Evolutionary conservation across 2,113 vertebrate species (phyloP).

Genomic region (Craseonycteris thonglongyai): DNA sequence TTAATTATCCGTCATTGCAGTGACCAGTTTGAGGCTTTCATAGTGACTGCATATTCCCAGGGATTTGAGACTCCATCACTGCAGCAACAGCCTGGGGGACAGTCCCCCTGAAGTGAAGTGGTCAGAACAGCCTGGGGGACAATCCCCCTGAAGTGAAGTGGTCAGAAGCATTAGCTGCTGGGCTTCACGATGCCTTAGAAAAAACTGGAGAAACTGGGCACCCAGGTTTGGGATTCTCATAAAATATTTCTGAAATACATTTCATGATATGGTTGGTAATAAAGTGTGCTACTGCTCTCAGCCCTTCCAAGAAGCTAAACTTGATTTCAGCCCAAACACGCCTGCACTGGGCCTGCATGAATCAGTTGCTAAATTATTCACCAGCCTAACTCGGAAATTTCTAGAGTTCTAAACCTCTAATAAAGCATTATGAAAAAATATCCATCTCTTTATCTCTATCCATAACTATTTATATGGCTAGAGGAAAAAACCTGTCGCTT

Average conservation of each 20-base stretch:
- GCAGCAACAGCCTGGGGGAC: neutral
- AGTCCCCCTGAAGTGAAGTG: neutral
- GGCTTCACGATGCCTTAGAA: neutral
- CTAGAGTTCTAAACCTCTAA: constrained; percentile 8
- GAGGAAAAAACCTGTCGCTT: constrained; percentile 49
- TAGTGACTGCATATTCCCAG: neutral
- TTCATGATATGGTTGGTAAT: constrained; percentile 46
- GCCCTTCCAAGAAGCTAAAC: neutral
- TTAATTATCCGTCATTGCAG: neutral
- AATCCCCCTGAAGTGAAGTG: neutral
- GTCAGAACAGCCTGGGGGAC: neutral
- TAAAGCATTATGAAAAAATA: constrained; percentile 71
- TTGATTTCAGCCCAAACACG: neutral
- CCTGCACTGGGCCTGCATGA: constrained; percentile 13
- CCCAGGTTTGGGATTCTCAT: constrained; percentile 43
- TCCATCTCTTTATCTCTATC: constrained; percentile 53
- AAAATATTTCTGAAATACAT: constrained; percentile 52
- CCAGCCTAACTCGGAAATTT: constrained; percentile 30
- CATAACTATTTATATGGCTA: constrained; percentile 49
- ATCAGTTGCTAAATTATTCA: constrained; percentile 61
- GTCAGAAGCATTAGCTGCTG: neutral
- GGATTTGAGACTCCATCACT: neutral
- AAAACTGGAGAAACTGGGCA: neutral
- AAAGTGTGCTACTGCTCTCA: constrained; percentile 10
- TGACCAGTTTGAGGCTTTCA: neutral